Evolutionary conservation across 2,888 invertebrate species (phyloP).

Genomic region (Melanostoma mellinum): DNA sequence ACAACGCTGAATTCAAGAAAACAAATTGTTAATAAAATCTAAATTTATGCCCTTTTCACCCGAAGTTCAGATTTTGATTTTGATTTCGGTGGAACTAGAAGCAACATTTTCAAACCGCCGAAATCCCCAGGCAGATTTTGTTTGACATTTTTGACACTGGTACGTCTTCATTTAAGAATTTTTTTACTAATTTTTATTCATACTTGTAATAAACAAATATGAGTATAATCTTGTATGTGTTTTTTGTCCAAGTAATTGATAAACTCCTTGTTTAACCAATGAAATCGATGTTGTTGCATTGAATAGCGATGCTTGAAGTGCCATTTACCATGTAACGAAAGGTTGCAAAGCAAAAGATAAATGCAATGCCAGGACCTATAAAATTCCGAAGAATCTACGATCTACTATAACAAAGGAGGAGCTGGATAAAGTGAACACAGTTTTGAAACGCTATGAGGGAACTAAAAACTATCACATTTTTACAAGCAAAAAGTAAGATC

Average conservation of each 20-base stretch:
- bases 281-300: constrained; percentile 86
- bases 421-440: constrained; percentile 86
- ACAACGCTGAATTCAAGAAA: too few relatives aligned
- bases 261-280: constrained; percentile 84
- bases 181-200: too few relatives aligned
- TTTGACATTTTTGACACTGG: too few relatives aligned
- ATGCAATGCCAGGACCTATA: constrained; percentile 96
- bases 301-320: constrained; percentile 90
- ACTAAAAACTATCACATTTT: constrained; percentile 98
- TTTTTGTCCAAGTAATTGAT: not conserved
- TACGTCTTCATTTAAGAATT: too few relatives aligned
- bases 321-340: constrained; percentile 92
- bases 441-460: constrained; percentile 89
- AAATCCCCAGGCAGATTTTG: too few relatives aligned
- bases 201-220: constrained; percentile 95
- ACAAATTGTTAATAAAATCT: too few relatives aligned
- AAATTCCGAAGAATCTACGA: constrained; percentile 83
- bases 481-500: constrained; percentile 93
- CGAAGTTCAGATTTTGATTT: too few relatives aligned
- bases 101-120: too few relatives aligned
- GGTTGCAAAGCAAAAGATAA: constrained; percentile 96
- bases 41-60: too few relatives aligned
- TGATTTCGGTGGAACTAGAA: too few relatives aligned
- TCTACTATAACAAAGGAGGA: constrained; percentile 85
- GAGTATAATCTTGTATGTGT: constrained; percentile 80